Base-by-base conservation (phyloP, 2,888 invertebrate species). In the Panzeria rudis region DNA sequence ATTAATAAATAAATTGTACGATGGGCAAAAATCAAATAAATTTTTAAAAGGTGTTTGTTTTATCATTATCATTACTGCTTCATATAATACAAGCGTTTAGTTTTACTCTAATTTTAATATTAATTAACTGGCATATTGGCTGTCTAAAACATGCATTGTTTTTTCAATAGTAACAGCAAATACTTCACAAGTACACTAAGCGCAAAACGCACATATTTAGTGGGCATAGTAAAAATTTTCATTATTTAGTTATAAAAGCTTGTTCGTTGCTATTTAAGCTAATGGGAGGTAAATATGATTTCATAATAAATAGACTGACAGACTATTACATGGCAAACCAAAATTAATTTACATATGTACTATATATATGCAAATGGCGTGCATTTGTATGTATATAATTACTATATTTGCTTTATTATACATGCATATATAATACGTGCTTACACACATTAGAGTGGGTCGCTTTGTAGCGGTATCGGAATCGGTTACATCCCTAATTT, bases 71-170 rank as follows among this genome's bases (percentile, higher is more conserved):
- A n/a, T 59, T 17, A 8, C n/a, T 17, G 5, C 3, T 17, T 50
- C 25, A n/a, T n/a, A n/a, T n/a, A n/a, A n/a, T n/a, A 9, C n/a
- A n/a, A n/a, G n/a, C n/a, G n/a, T n/a, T n/a, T 59, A 38, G n/a
- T n/a, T n/a, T n/a, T n/a, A n/a, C n/a, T n/a, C n/a, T n/a, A n/a
- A n/a, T n/a, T n/a, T n/a, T n/a, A n/a, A n/a, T 71, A 79, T 66
- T 79, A 79, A 79, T 79, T 79, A 79, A 79, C 79, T 72, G 50
- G 64, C 64, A 79, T 72, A 79, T 79, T 71, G 64, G 56, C 64
- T 79, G 79, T 79, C 64, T 44, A 71, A 79, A 64, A 56, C 64
- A 72, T 41, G 41, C 35, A 78, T 52, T 41, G 11, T 44, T 66
- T 56, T 32, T 66, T 17, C 25, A n/a, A 29, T 20, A 78, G 20